Base-by-base conservation (phyloP, 2,797 vertebrate species). In the Octomys mimax region DNA sequence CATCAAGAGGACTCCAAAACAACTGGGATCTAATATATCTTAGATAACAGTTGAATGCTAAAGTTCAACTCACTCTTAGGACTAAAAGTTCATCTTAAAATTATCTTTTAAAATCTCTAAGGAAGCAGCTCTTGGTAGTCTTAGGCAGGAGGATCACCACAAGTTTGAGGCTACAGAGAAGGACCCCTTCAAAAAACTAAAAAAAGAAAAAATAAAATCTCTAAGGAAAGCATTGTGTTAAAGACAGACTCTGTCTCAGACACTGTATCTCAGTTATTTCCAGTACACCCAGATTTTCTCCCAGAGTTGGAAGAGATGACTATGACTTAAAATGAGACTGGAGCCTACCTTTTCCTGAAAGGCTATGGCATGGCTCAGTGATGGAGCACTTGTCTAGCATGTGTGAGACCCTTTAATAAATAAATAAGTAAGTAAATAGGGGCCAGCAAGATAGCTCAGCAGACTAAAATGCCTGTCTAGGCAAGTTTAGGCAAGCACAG, bases 51-150 rank as follows among this genome's bases (percentile, higher is more conserved):
- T 71, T 85, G 80, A 81, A 94, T 81, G 85, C 36, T 73, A 83
- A 92, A 89, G 13, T 71, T 71, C 46, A 89, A 14, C 14, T 49
- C 7, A 12, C 8, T 49, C 12, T 89, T 97, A 59, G 31, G 24
- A 54, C 36, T 95, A 95, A 97, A 93, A 75, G 82, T 82, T 68
- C 24, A 36, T 24, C 64, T 77, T 95, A 18, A 92, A 87, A 68
- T 91, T 78, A 77, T 33, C 64, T 33, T 81, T 88, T 21, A 94
- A 89, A 94, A 73, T 80, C 33, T 49, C 49, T 75, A 66, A 87
- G 36, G 75, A 94, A 71, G 70, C 52, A 54, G 52, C 52, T 54
- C 52, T 54, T 54, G 52, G 52, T 54, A 54, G 52, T 2, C 52
- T 54, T 0, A 54, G 13, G 52, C 52, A 54, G 52, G 52, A 54